Evolutionary conservation across 2,113 vertebrate genomes (phyloP).

Genomic region (Aegypius monachus): DNA sequence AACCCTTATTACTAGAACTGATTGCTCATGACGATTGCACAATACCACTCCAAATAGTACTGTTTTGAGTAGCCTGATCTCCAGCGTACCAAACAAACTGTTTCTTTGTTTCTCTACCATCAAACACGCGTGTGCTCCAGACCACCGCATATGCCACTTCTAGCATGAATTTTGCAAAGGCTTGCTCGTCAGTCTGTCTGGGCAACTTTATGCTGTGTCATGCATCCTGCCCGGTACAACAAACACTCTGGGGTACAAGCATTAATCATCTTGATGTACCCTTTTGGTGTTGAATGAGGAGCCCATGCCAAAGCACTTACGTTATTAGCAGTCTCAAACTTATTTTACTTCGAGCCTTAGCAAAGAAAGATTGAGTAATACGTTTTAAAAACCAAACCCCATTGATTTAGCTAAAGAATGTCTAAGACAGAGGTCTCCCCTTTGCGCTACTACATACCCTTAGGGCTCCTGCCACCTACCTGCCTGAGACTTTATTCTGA

Average conservation of each 20-base stretch:
- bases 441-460: rapidly evolving
- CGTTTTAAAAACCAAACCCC: not conserved
- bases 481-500: not conserved
- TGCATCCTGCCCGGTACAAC: not conserved
- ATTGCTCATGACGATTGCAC: not conserved
- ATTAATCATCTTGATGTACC: not conserved
- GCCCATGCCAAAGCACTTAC: not conserved
- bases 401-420: not conserved
- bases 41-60: not conserved
- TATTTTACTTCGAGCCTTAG: not conserved
- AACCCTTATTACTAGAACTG: not conserved
- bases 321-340: not conserved
- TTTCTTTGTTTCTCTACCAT: not conserved
- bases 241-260: not conserved
- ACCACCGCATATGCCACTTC: rapidly evolving
- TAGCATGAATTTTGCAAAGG: not conserved
- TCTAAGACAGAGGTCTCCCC: not conserved
- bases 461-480: not conserved
- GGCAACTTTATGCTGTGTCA: rapidly evolving
- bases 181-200: not conserved
- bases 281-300: not conserved
- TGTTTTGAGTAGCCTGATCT: not conserved
- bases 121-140: not conserved
- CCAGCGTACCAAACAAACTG: not conserved
- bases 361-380: not conserved